A percentile compares a stretch with the other conserved stretches of the same genome.
These are phyloP conservation scores for Ispidina picta DNA, from an alignment of 2,797 vertebrate species.

Conservation along the genomic window DNA sequence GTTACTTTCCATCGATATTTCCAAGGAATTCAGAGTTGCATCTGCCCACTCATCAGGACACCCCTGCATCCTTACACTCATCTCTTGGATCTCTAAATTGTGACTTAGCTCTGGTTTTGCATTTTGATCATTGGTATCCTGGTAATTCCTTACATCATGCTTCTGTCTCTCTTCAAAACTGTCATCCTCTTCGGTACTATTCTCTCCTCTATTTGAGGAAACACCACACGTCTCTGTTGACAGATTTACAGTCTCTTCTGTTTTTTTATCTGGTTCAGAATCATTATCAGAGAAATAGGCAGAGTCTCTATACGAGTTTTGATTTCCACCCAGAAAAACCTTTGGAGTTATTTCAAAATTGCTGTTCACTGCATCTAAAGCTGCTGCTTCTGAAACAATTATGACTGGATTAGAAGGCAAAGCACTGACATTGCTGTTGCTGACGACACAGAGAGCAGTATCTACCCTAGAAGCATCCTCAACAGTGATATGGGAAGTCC, in stretches of 20 bases:
- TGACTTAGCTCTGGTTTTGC: background rate
- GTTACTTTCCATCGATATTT: slow-evolving; percentile 19
- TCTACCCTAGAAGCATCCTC: slow-evolving; percentile 76
- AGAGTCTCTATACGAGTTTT: slow-evolving; percentile 90
- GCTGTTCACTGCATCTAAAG: slow-evolving; percentile 68
- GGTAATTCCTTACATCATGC: background rate
- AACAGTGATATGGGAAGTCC: slow-evolving; percentile 87
- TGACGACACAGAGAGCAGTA: slow-evolving; percentile 23
- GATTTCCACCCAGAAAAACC: slow-evolving; percentile 72
- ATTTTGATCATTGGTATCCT: background rate
- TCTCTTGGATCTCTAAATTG: background rate
- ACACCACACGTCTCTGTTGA: slow-evolving; percentile 8
- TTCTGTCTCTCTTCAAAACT: slow-evolving; percentile 21
- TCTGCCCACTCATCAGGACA: slow-evolving; percentile 28
- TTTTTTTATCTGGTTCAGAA: slow-evolving; percentile 90
- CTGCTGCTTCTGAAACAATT: slow-evolving; percentile 84
- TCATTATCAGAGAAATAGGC: slow-evolving; percentile 99
- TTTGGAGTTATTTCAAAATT: slow-evolving; percentile 71
- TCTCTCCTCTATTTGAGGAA: background rate
- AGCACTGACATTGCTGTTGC: background rate
- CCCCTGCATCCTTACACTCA: background rate
- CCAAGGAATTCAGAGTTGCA: slow-evolving; percentile 8
- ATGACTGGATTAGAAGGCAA: slow-evolving; percentile 85
- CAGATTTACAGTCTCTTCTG: slow-evolving; percentile 75
- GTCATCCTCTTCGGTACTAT: background rate